phyloP scores from a whole-genome alignment of 2,797 vertebrate genomes.

The Mycteria americana region DNA sequence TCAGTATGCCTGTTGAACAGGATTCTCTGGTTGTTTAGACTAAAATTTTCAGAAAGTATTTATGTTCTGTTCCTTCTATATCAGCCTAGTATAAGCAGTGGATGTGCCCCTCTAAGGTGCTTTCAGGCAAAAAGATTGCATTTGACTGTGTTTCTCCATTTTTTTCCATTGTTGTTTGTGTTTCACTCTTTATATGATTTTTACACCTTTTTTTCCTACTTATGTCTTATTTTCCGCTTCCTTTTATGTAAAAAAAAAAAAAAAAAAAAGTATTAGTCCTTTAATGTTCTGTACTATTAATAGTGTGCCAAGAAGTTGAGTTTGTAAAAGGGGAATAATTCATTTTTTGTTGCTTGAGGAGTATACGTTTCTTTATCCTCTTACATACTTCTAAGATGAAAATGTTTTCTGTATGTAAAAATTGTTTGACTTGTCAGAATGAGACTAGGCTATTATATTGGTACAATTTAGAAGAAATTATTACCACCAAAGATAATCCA shows the following conservation, averaged over 20 bases:
- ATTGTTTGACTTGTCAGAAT: background rate
- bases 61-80: background rate
- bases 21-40: background rate
- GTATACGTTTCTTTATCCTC: background rate
- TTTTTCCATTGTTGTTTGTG: background rate
- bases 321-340: background rate
- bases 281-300: background rate
- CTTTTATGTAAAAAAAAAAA: background rate
- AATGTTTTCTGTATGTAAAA: background rate
- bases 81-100: background rate
- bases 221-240: background rate
- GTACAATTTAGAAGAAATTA: background rate
- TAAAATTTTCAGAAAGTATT: background rate
- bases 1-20: background rate
- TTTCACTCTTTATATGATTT: background rate
- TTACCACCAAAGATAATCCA: background rate
- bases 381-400: background rate
- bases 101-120: rapidly evolving
- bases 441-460: background rate
- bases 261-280: background rate
- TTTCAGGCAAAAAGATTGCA: background rate
- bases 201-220: background rate
- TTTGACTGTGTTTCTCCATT: background rate
- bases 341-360: background rate
- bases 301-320: background rate